Percentiles rank a stretch among this genome's conserved stretches.
Evolutionary conservation across 2,888 invertebrate species (phyloP).

Genomic region (Rhodophaea formosa): DNA sequence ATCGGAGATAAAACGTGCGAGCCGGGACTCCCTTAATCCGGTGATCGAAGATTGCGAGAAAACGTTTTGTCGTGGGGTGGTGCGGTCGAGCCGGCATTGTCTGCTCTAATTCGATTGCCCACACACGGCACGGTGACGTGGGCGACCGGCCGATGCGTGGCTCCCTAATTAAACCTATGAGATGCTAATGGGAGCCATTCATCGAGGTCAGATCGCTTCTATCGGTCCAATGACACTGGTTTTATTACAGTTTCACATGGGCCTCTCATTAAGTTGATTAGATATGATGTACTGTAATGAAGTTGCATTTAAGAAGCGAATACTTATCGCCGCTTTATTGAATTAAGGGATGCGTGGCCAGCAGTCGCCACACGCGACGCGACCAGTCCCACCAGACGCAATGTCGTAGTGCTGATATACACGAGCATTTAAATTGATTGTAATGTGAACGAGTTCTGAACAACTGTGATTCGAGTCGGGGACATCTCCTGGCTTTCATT

Average conservation of each 20-base stretch:
- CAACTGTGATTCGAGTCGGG: constrained; percentile 70
- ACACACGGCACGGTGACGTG: constrained; percentile 61
- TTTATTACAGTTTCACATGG: constrained; percentile 48
- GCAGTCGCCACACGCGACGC: constrained; percentile 62
- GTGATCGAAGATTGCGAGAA: constrained; percentile 81
- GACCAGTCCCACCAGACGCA: constrained; percentile 47
- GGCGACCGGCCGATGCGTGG: constrained; percentile 57
- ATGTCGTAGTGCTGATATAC: constrained; percentile 58
- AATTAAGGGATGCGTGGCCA: constrained; percentile 50
- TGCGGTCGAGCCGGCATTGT: constrained; percentile 69
- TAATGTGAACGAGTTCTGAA: constrained; percentile 70
- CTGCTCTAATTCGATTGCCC: constrained; percentile 77
- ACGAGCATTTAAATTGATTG: constrained; percentile 73
- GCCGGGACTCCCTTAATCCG: constrained; percentile 79
- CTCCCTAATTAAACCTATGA: constrained; percentile 73
- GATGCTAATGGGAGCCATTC: constrained; percentile 66
- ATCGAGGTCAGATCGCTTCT: constrained; percentile 58
- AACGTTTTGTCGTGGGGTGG: constrained; percentile 81
- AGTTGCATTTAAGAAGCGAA: constrained; percentile 46
- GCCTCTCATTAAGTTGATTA: constrained; percentile 51
- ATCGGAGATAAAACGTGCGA: constrained; percentile 81
- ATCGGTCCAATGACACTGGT: constrained; percentile 42
- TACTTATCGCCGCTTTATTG: constrained; percentile 57
- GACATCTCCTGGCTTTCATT: constrained; percentile 67
- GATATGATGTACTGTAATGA: constrained; percentile 50